phyloP scores from a whole-genome alignment of 2,888 invertebrate species.

The Chrysodeixis includens region DNA sequence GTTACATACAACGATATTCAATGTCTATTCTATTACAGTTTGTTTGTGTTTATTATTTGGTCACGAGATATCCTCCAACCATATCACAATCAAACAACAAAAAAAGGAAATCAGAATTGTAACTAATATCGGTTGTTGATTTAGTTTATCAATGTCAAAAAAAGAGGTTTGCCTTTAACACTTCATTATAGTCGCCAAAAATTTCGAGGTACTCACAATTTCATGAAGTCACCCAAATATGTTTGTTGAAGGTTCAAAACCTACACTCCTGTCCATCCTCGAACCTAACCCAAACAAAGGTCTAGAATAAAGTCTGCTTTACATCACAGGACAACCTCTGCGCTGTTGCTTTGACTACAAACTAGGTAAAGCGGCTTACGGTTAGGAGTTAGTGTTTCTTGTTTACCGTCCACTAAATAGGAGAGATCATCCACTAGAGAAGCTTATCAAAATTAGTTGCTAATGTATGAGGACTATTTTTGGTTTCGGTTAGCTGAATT shows the following conservation, averaged over 20 bases:
- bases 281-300: not conserved
- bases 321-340: not conserved
- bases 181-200: not conserved
- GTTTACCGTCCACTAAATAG: not conserved
- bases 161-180: constrained; percentile 6
- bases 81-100: no score
- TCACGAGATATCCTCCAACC: no score
- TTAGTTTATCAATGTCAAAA: not conserved
- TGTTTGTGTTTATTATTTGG: no score
- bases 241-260: not conserved
- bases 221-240: no score
- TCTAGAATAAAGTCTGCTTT: not conserved
- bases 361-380: constrained; percentile 5
- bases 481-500: no score
- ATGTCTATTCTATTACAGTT: no score
- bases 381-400: not conserved
- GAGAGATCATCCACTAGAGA: not conserved
- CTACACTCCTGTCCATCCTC: not conserved
- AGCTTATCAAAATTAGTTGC: not conserved
- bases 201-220: no score
- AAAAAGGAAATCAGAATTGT: no score
- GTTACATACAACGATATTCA: no score
- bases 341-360: constrained; percentile 1
- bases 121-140: no score
- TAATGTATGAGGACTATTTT: no score